Percentiles rank a stretch among this genome's conserved stretches.
Evolutionary conservation across 2,113 vertebrate species (phyloP).

Genomic region (Trematocara marginatum): DNA sequence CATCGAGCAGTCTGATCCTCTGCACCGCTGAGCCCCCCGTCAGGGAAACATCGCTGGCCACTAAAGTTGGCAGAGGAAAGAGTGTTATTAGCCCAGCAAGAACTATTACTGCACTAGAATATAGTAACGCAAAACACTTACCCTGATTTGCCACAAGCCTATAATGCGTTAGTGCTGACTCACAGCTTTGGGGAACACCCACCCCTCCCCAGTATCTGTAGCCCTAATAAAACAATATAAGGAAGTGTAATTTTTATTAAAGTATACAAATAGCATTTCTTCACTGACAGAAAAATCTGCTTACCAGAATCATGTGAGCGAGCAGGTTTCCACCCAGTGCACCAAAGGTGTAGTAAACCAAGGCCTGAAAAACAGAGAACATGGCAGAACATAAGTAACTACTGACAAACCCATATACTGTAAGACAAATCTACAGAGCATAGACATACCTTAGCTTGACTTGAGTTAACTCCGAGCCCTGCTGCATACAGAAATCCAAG

Average conservation of each 20-base stretch:
- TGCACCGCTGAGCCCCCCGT: constrained; percentile 94
- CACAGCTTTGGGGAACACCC: constrained; percentile 95
- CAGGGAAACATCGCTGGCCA: constrained; percentile 94
- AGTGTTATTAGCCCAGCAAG: rapidly evolving
- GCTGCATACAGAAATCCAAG: constrained; percentile 96
- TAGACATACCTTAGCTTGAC: constrained; percentile 91
- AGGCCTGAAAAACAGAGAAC: constrained; percentile 70
- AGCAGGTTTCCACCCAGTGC: constrained; percentile 94
- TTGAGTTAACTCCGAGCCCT: constrained; percentile 94
- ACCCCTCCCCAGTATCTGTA: constrained; percentile 97
- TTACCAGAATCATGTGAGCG: constrained; percentile 96
- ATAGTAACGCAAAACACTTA: constrained; percentile 29
- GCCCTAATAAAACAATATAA: constrained; percentile 70
- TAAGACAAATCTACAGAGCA: not conserved
- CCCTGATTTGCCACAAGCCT: constrained; percentile 93
- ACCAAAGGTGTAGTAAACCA: constrained; percentile 97
- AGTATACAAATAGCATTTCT: not conserved
- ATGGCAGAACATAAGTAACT: not conserved
- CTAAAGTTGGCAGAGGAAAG: constrained; percentile 52
- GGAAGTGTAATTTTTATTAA: not conserved
- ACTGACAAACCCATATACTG: not conserved
- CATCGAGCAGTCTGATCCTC: constrained; percentile 89
- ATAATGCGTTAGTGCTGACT: constrained; percentile 96
- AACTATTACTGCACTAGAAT: not conserved
- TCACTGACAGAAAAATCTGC: constrained; percentile 22